Percentiles rank a stretch among this genome's conserved stretches.
These are phyloP conservation scores for Mesoligia furuncula DNA, from an alignment of 2,888 invertebrate genomes.

Conservation along the genomic window DNA sequence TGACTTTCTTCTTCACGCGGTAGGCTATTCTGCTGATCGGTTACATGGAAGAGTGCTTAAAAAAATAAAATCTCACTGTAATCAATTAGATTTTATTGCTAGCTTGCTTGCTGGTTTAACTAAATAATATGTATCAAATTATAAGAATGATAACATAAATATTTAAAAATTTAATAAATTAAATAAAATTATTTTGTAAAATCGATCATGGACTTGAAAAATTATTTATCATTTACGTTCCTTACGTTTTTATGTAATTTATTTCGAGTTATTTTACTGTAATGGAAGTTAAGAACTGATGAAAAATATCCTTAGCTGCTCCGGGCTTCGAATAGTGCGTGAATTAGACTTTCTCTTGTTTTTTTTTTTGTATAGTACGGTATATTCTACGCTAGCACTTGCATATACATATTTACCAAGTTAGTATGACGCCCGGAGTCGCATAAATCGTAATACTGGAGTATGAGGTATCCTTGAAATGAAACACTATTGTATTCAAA, in stretches of 20 bases:
- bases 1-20: not conserved
- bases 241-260: not conserved
- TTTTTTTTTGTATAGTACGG: not conserved
- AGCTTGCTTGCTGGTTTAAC: not conserved
- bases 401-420: not conserved
- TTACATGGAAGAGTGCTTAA: not conserved
- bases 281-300: not conserved
- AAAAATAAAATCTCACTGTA: not conserved
- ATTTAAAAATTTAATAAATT: too few relatives aligned
- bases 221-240: too few relatives aligned
- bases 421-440: conserved; percentile 7
- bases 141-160: not conserved
- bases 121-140: not conserved
- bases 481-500: conserved; percentile 69
- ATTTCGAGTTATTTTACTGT: not conserved
- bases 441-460: conserved; percentile 19
- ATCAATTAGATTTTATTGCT: not conserved
- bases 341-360: not conserved
- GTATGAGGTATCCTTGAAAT: conserved; percentile 50
- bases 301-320: not conserved
- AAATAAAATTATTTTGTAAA: not conserved
- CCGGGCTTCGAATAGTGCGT: not conserved
- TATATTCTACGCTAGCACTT: not conserved
- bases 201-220: not conserved
- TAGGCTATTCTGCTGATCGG: not conserved